Percentiles rank a stretch among this genome's conserved stretches.
These are phyloP conservation scores for Chaetops frenatus DNA, from an alignment of 2,113 vertebrate genomes.

Conservation along the genomic window DNA sequence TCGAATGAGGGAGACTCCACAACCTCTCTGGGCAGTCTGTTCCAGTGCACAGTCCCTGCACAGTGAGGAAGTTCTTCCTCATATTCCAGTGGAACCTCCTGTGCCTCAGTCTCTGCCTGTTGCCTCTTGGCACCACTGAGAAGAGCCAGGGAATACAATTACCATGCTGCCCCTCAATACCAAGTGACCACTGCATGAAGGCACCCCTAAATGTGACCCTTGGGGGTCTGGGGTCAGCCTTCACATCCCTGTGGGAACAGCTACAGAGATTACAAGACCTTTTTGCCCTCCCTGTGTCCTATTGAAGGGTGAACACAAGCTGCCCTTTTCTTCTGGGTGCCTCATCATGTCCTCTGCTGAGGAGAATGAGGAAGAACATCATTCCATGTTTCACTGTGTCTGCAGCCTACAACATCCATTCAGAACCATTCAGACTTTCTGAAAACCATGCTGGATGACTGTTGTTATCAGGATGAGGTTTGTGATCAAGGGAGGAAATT, in stretches of 20 bases:
- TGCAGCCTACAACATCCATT: not conserved
- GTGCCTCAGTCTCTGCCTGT: not conserved
- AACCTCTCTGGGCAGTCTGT: not conserved
- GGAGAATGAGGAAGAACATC: not conserved
- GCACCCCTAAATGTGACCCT: not conserved
- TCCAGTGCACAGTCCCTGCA: not conserved
- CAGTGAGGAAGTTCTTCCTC: not conserved
- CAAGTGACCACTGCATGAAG: rapidly evolving
- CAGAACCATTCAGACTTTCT: too few species aligned
- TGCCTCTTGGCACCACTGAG: not conserved
- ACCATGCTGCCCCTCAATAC: rapidly evolving
- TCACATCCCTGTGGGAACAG: too few species aligned
- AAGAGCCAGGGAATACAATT: too few species aligned
- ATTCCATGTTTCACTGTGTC: not conserved
- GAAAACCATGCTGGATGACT: not conserved
- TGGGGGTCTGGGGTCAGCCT: not conserved
- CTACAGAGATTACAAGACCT: rapidly evolving
- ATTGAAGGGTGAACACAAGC: not conserved
- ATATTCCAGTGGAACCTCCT: not conserved
- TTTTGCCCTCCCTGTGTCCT: not conserved
- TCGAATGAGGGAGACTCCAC: not conserved
- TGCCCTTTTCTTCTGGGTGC: not conserved
- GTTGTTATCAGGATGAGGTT: not conserved
- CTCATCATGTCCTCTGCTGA: not conserved
- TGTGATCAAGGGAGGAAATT: not conserved